Base-by-base conservation (phyloP, 2,797 vertebrate species). In the Falco columbarius region DNA sequence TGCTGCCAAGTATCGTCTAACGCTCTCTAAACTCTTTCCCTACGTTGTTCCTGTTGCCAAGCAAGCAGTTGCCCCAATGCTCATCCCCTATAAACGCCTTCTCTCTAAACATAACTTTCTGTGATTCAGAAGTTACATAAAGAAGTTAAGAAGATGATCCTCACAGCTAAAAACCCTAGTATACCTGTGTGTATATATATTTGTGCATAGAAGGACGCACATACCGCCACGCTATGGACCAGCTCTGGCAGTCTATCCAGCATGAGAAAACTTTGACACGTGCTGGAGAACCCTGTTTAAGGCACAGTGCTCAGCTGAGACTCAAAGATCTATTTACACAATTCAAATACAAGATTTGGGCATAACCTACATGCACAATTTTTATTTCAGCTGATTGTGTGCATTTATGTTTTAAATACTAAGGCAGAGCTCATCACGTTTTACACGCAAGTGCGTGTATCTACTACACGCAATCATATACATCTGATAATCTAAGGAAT, bases 211-310 rank as follows among this genome's bases (percentile, higher is more conserved):
- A 34, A 62, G 34, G 34, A 12, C 1, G 12, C 23, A 40, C 14
- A 19, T 1, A 24, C 18, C 36, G 49, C 23, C 84, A 65, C 27
- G 9, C 34, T 13, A 7, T 1, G 5, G 15, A 38, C 15, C 34
- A 67, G 42, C 38, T 61, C 38, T 36, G 19, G 19, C 5, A 61
- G 59, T 22, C 62, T 29, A 10, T 18, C 14, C 46, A 12, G 27
- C 19, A 1, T 0, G 4, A 49, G n/a, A 59, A 40, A 30, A 59
- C n/a, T 44, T 44, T 0, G 2, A 14, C 12, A 5, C 2, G 15
- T 4, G 49, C 52, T 38, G 17, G 49, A 88, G 74, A 74, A 26
- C 7, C 26, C 58, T 34, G 14, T 10, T 20, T 20, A 46, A 67
- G 63, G 34, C 55, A 30, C 32, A 30, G 23, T 14, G 58, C 54